Conservation (phyloP, 2,888 invertebrate genomes). For the Diarsia brunnea region DNA sequence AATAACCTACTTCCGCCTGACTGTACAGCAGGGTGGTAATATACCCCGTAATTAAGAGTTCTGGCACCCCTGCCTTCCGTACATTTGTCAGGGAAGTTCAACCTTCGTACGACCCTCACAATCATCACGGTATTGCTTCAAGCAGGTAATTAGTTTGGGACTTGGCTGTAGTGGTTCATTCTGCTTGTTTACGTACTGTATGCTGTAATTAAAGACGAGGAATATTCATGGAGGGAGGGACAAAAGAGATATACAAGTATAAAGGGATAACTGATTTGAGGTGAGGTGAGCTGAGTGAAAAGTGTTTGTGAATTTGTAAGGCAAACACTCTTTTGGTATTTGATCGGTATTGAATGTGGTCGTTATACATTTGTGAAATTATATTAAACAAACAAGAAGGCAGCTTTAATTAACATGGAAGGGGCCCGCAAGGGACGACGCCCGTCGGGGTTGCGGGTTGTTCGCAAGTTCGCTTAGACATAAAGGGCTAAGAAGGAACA, state of each 20-base stretch:
- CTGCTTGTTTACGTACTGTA: slow-evolving; percentile 30
- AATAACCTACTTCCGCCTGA: not conserved
- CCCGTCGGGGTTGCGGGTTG: too few relatives aligned
- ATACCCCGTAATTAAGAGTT: slow-evolving; percentile 72
- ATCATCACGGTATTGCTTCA: slow-evolving; percentile 33
- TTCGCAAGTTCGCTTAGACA: too few relatives aligned
- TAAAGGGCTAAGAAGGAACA: too few relatives aligned
- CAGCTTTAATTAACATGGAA: too few relatives aligned
- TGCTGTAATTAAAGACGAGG: slow-evolving; percentile 10
- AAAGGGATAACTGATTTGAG: not conserved
- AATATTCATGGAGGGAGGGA: slow-evolving; percentile 10
- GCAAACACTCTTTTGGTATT: not conserved
- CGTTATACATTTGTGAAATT: not conserved
- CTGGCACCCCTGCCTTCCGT: slow-evolving; percentile 31
- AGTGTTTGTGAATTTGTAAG: not conserved
- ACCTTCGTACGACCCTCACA: slow-evolving; percentile 26
- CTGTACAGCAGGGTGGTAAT: slow-evolving; percentile 57
- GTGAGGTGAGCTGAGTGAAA: not conserved
- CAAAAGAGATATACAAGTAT: not conserved
- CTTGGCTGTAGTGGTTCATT: slow-evolving; percentile 12
- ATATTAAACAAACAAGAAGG: not conserved
- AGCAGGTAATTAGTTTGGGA: slow-evolving; percentile 48
- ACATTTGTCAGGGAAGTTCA: slow-evolving; percentile 59
- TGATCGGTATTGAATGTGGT: not conserved
- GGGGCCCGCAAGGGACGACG: too few relatives aligned